Evolutionary conservation across 2,888 invertebrate species (phyloP), one percentile per base, ranked within the genome.

Genomic region (Masnerella sp.): DNA sequence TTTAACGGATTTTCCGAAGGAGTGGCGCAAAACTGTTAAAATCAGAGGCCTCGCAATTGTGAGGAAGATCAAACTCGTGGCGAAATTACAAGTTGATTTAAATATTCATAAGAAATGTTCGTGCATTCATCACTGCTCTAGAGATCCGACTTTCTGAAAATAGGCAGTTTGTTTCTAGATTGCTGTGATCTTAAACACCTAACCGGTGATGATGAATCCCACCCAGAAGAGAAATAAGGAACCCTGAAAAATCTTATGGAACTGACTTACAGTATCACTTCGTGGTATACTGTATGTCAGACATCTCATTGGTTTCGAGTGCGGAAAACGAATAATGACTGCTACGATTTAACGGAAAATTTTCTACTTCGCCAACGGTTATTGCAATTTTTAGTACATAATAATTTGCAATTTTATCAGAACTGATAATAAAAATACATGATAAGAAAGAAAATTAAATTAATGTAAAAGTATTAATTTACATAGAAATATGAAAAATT

Each of bases 1-100:
- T 40, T 42, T 56, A 56, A 56, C 56, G 56, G 42, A 30, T 22
- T 32, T 32, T 56, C 12, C n/a, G 40, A 42, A 43, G 56, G 56
- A 42, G 56, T 43, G 42, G 56, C 42, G 42, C 7, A 56, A 40
- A 43, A 56, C 56, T 43, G 56, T 56, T 42, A n/a, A 56, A 56
- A 56, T 56, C 42, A 43, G 32, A 32, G 56, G 42, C 43, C 30
- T 56, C 17, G 30, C 9, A 18, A 11, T 30, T 11, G 12, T 25
- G 30, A 18, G 54, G 30, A 54, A 56, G 52, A 42, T 30, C 30
- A 30, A 56, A 56, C 54, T 20, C 42, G 54, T 30, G 42, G 28
- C 20, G 30, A 42, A 52, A 42, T 56, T 25, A 40, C 40, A 54
- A 25, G 52, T 40, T 40, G 38, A 38, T 40, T 40, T 38, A 54